Evolutionary conservation across 2,888 invertebrate genomes (phyloP).

Genomic region (Alcis repandata): DNA sequence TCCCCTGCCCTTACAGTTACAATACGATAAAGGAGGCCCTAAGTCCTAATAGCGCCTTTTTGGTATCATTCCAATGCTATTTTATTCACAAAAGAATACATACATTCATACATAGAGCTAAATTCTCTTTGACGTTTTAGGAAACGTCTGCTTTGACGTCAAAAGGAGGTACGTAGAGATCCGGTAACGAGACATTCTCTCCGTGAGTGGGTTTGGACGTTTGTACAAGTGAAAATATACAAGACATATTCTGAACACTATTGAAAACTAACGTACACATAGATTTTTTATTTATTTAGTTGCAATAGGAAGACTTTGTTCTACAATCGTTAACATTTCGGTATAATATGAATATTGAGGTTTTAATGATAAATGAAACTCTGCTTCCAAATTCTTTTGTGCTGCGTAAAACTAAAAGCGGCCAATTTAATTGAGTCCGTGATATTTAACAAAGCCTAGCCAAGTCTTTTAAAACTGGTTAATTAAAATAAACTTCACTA

Average conservation of each 20-base stretch:
- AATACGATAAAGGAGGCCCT: neutral
- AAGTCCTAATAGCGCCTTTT: neutral
- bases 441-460: too few species aligned
- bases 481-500: too few species aligned
- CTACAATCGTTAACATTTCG: too few species aligned
- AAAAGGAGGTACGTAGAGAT: neutral
- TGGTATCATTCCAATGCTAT: neutral
- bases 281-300: neutral
- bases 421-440: too few species aligned
- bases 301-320: neutral
- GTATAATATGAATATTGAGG: too few species aligned
- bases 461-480: too few species aligned
- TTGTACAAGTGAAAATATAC: neutral
- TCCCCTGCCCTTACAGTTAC: too few species aligned
- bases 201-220: neutral
- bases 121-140: conserved; percentile 17
- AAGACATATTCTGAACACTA: neutral
- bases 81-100: conserved; percentile 12
- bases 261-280: neutral
- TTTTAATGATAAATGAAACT: too few species aligned
- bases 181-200: neutral
- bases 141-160: conserved; percentile 16
- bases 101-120: conserved; percentile 8
- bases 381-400: too few species aligned
- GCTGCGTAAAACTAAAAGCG: too few species aligned